Evolutionary conservation across 1,140 invertebrate species (phyloP).

Genomic region (Brachystomella parvula): DNA sequence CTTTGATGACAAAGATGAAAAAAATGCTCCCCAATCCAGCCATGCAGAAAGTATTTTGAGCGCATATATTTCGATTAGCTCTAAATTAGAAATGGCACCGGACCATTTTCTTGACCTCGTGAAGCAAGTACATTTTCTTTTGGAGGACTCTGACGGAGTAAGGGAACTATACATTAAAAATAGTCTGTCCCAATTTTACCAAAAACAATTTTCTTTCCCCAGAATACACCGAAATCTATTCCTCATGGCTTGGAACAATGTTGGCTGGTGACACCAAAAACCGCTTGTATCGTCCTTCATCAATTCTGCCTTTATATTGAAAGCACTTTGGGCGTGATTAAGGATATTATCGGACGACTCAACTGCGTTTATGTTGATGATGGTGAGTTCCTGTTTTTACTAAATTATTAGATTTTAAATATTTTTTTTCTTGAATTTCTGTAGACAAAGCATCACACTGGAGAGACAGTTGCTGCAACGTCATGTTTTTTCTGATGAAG

Average conservation of each 20-base stretch:
- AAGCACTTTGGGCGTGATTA: neutral
- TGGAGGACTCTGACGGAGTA: conserved; percentile 19
- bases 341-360: conserved; percentile 5
- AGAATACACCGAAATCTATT: no score
- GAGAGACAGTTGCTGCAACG: conserved; percentile 13
- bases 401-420: conserved; percentile 6
- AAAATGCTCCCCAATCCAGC: neutral
- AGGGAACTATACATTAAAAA: neutral
- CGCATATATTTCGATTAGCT: conserved; percentile 1
- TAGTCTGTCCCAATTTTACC: neutral
- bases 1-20: neutral
- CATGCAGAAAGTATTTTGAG: conserved; percentile 10
- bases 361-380: conserved; percentile 9
- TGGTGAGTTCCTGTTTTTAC: neutral
- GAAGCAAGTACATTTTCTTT: neutral
- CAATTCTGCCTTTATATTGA: conserved; percentile 3
- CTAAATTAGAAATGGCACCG: neutral
- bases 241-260: no score
- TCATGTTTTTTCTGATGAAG: conserved; percentile 12
- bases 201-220: no score
- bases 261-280: conserved; percentile 16
- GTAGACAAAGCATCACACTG: conserved; percentile 14
- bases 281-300: conserved; percentile 9
- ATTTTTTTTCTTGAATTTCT: neutral
- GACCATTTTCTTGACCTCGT: conserved; percentile 14